These are phyloP conservation scores for Pseudomyrmex sp. DNA, from an alignment of 1,140 invertebrate genomes.

Conservation along the genomic window DNA sequence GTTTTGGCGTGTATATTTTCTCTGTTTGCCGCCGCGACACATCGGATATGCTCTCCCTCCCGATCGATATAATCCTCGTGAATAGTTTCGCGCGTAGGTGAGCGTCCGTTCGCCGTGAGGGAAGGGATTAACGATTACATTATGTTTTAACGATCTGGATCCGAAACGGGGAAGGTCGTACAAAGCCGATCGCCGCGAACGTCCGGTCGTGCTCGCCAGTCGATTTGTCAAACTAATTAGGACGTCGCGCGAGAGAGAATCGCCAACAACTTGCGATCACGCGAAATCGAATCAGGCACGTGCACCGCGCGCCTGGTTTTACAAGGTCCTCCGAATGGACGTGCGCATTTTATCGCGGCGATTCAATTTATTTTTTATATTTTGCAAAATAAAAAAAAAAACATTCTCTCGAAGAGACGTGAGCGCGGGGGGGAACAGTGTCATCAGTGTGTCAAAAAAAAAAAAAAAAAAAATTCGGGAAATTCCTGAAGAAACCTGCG, in stretches of 20 bases:
- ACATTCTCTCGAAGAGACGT: too few relatives aligned
- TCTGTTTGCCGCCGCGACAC: not conserved
- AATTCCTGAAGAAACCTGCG: not conserved
- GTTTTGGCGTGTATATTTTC: conserved; percentile 12
- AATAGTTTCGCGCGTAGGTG: conserved; percentile 68
- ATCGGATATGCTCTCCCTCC: not conserved
- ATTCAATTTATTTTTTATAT: not conserved
- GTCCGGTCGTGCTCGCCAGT: conserved; percentile 26
- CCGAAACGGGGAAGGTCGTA: conserved; percentile 19
- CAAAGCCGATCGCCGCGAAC: conserved; percentile 53
- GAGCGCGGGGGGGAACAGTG: too few relatives aligned
- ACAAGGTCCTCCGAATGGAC: conserved; percentile 24
- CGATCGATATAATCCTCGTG: conserved; percentile 63
- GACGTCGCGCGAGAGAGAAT: conserved; percentile 35
- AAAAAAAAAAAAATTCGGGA: not conserved
- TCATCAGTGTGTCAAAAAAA: not conserved
- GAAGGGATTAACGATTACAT: conserved; percentile 63
- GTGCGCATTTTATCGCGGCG: not conserved
- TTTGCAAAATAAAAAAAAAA: not conserved
- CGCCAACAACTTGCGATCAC: conserved; percentile 52
- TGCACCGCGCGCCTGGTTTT: not conserved
- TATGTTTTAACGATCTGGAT: conserved; percentile 68
- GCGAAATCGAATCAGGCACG: conserved; percentile 42
- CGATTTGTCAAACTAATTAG: conserved; percentile 62
- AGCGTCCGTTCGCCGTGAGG: not conserved